A percentile compares a stretch with the other conserved stretches of the same genome.
These are phyloP conservation scores for Drosophila robusta DNA, from an alignment of 2,888 invertebrate species.

Conservation along the genomic window DNA sequence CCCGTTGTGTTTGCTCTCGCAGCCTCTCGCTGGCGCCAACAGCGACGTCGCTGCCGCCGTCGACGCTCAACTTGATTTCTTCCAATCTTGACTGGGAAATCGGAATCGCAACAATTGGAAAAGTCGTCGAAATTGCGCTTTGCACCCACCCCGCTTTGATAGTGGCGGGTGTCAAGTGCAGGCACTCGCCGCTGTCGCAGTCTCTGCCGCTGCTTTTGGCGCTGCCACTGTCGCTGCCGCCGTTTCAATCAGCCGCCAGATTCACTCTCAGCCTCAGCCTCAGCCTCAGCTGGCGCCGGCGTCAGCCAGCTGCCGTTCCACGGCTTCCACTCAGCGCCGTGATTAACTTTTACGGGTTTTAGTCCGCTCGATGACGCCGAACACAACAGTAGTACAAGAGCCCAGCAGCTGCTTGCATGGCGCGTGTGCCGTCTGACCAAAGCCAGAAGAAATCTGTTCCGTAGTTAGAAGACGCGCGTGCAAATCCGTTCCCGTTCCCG, in stretches of 20 bases:
- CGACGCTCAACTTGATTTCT: constrained; percentile 75
- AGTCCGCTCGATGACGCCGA: constrained; percentile 83
- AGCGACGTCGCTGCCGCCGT: constrained; percentile 20
- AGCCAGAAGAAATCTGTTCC: constrained; percentile 52
- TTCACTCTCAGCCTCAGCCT: constrained; percentile 69
- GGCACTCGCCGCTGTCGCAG: constrained; percentile 44
- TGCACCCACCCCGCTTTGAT: constrained; percentile 31
- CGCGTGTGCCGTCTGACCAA: constrained; percentile 48
- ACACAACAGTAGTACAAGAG: constrained; percentile 67
- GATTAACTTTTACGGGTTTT: constrained; percentile 83
- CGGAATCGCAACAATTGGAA: constrained; percentile 81
- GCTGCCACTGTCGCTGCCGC: constrained; percentile 30
- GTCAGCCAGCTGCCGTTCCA: constrained; percentile 48
- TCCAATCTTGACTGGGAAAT: constrained; percentile 80
- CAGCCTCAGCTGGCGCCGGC: constrained; percentile 63
- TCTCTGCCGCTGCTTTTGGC: constrained; percentile 9
- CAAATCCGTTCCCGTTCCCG: constrained; percentile 35
- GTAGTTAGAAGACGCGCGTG: constrained; percentile 44
- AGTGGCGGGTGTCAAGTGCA: constrained; percentile 65
- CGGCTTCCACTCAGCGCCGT: constrained; percentile 70
- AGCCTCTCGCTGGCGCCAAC: constrained; percentile 41
- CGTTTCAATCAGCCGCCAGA: constrained; percentile 63
- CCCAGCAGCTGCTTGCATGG: constrained; percentile 57
- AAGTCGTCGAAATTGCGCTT: constrained; percentile 69
- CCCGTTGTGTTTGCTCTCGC: constrained; percentile 30